Conservation (phyloP, 2,113 vertebrate species). For the Rhegmatorhina hoffmannsi region DNA sequence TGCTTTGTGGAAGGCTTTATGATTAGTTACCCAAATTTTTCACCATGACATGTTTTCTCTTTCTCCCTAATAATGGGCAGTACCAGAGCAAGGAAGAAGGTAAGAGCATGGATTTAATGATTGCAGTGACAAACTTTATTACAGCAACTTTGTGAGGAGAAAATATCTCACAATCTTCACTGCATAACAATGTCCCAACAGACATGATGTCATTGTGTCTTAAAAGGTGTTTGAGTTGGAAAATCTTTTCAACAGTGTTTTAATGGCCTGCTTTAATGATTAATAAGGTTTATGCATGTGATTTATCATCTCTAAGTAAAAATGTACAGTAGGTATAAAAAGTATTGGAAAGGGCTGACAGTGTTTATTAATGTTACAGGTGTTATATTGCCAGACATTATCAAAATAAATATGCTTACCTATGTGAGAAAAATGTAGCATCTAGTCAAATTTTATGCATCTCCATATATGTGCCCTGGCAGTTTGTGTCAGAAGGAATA, state of each 20-base stretch:
- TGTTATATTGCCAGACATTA: constrained; percentile 23
- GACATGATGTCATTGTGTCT: constrained; percentile 70
- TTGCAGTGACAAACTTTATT: constrained; percentile 32
- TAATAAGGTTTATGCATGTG: constrained; percentile 48
- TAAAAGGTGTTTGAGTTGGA: constrained; percentile 71
- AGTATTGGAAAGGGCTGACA: constrained; percentile 26
- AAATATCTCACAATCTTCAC: constrained; percentile 42
- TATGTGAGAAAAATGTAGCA: constrained; percentile 5
- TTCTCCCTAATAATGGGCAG: background rate
- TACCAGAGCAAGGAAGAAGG: background rate
- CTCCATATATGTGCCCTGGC: background rate
- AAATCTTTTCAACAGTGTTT: constrained; percentile 59
- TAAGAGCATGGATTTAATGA: constrained; percentile 17
- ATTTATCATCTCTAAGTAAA: constrained; percentile 62
- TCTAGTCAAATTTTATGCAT: background rate
- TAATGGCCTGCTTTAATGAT: constrained; percentile 61
- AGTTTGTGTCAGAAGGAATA: background rate
- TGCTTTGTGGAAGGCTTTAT: background rate
- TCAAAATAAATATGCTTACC: constrained; percentile 40
- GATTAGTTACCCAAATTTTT: background rate
- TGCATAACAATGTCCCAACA: constrained; percentile 64
- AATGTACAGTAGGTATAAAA: constrained; percentile 11
- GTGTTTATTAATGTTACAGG: constrained; percentile 19
- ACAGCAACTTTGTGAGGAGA: constrained; percentile 3
- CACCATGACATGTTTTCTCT: background rate